Conservation (phyloP, 2,888 invertebrate species). For the Hyppa rectilinea region DNA sequence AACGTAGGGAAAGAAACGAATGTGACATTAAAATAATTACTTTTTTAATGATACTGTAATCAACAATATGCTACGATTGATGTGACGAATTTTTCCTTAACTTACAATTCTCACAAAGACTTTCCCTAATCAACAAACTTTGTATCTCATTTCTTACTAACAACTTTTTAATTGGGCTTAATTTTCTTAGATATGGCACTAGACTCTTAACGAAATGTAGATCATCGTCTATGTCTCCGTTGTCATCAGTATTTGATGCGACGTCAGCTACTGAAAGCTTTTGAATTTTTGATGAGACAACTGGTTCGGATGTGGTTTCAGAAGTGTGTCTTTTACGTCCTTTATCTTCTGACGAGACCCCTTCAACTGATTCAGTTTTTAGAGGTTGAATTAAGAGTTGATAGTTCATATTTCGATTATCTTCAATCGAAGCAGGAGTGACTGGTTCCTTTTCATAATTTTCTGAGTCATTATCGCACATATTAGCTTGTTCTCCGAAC, state of each 20-base stretch:
- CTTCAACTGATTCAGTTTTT: constrained; percentile 40
- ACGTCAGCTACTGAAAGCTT: constrained; percentile 19
- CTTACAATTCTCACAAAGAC: constrained; percentile 66
- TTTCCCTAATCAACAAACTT: constrained; percentile 65
- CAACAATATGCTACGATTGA: constrained; percentile 1
- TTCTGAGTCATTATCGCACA: constrained; percentile 23
- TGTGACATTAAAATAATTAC: not conserved
- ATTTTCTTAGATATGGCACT: constrained; percentile 66
- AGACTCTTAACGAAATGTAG: constrained; percentile 68
- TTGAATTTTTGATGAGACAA: constrained; percentile 21
- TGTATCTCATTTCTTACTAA: constrained; percentile 71
- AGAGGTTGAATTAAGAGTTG: constrained; percentile 3
- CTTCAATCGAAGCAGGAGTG: not conserved
- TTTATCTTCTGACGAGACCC: not conserved
- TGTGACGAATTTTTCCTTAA: constrained; percentile 9
- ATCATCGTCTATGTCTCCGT: constrained; percentile 60
- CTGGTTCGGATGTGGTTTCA: not conserved
- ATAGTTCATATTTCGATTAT: not conserved
- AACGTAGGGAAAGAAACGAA: not conserved
- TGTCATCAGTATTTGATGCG: constrained; percentile 32
- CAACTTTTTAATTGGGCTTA: constrained; percentile 68
- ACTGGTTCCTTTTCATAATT: constrained; percentile 21
- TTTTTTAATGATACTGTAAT: not conserved
- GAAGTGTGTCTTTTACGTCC: constrained; percentile 36
- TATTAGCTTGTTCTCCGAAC: constrained; percentile 13